Evolutionary conservation across 1,140 invertebrate species (phyloP).

Genomic region (Scylla paramamosain): DNA sequence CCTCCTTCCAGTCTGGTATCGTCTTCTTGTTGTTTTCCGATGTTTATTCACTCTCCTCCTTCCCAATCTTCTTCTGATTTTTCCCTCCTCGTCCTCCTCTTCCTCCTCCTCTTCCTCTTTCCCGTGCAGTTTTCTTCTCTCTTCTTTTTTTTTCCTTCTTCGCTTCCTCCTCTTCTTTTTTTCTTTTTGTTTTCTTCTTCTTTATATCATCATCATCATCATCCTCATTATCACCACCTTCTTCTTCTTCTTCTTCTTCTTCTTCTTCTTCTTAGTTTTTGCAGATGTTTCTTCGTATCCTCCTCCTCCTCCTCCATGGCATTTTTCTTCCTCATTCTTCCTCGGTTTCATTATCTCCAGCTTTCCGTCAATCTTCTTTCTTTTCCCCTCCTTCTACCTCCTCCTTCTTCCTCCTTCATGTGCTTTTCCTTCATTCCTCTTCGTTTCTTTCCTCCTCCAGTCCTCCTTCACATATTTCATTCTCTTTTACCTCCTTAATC

Average conservation of each 20-base stretch:
- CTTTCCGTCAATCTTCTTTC: too few species aligned
- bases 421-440: too few species aligned
- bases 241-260: not conserved
- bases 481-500: not conserved
- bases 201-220: too few species aligned
- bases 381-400: too few species aligned
- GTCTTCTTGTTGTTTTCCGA: not conserved
- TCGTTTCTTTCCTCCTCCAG: too few species aligned
- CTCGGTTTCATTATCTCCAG: too few species aligned
- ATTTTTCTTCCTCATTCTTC: not conserved
- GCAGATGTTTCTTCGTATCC: not conserved
- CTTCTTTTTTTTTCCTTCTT: not conserved
- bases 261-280: not conserved
- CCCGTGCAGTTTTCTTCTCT: not conserved
- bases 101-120: not conserved
- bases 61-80: not conserved
- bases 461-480: not conserved
- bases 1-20: not conserved
- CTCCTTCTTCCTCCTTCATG: too few species aligned
- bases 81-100: not conserved
- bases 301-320: not conserved
- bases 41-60: not conserved
- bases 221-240: not conserved
- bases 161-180: not conserved
- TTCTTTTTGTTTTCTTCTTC: too few species aligned